Base-by-base conservation (phyloP, 2,797 vertebrate genomes). In the Tokudaia tokunoshimensis region DNA sequence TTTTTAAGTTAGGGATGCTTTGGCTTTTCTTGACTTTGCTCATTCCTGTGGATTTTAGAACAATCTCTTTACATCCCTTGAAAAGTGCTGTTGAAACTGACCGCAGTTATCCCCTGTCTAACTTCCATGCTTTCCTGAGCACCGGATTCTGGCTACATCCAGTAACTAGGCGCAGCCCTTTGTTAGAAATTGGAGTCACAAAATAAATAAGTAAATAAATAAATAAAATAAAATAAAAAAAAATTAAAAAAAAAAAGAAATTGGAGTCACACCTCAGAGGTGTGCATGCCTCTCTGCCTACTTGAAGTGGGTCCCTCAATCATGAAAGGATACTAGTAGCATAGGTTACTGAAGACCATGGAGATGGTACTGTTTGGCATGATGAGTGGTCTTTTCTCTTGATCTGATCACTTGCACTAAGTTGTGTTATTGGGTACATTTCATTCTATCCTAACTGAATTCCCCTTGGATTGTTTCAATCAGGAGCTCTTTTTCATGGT, bases 21-120 rank as follows among this genome's bases (percentile, higher is more conserved):
- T 76, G 57, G 15, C 63, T 92, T 94, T 92, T 79, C 70, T 87
- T 79, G 47, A 67, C 65, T 94, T 50, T 92, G 79, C 19, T 93
- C n/a, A 83, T 75, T 22, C 50, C 12, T 70, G 4, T 44, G 61
- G 72, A 76, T 83, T 24, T 91, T 61, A 80, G 72, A 65, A 83
- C 87, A 80, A 91, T 17, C n/a, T 95, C 29, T 22, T 81, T 80
- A 55, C 31, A 55, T 86, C 88, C 44, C 12, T 86, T 47, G 63
- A 87, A 87, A 87, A 79, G 8, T 24, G 29, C 13, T 70, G 31
- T 84, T 95, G 61, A 92, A 55, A 86, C 63, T 81, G n/a, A 72
- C 67, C 2, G 0, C 41, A 89, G 15, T 14, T 37, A 10, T 34
- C 37, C 47, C 4, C 52, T 59, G 80, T 88, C 86, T 94, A 11